Evolutionary conservation across 2,113 vertebrate species (phyloP).

Genomic region (Cinclus mexicanus): DNA sequence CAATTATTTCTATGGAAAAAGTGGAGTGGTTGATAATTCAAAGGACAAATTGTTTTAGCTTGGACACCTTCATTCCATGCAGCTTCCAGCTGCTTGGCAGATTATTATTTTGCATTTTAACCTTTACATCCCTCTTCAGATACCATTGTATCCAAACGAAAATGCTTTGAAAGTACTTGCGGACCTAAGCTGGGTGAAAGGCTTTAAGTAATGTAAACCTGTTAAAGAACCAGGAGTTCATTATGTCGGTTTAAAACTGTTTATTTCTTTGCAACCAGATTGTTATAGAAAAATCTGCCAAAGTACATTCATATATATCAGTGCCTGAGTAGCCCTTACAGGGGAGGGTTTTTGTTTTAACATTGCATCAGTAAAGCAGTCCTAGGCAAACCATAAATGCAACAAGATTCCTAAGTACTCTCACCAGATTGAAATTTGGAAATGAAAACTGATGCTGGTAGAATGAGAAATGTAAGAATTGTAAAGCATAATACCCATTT

Average conservation of each 20-base stretch:
- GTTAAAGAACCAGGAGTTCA: slow-evolving; percentile 13
- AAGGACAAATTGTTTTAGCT: background rate
- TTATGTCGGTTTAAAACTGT: slow-evolving; percentile 15
- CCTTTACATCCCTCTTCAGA: slow-evolving; percentile 4
- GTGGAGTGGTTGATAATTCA: background rate
- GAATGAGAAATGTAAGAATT: background rate
- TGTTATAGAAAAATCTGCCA: background rate
- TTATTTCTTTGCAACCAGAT: slow-evolving; percentile 1
- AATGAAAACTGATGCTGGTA: background rate
- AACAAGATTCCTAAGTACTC: background rate
- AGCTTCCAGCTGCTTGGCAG: slow-evolving; percentile 6
- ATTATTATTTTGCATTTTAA: slow-evolving; percentile 14
- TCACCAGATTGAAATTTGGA: background rate
- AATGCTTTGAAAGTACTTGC: background rate
- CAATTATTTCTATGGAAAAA: background rate
- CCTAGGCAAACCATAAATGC: background rate
- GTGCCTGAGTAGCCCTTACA: background rate
- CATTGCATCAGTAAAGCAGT: background rate
- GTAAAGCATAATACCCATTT: background rate
- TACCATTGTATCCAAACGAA: background rate
- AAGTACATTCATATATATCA: background rate
- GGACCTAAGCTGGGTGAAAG: background rate
- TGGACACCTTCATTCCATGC: background rate
- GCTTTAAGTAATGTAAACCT: slow-evolving; percentile 19
- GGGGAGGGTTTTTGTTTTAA: background rate